These are phyloP conservation scores for Hydraecia micacea DNA, from an alignment of 2,888 invertebrate genomes.

Conservation along the genomic window DNA sequence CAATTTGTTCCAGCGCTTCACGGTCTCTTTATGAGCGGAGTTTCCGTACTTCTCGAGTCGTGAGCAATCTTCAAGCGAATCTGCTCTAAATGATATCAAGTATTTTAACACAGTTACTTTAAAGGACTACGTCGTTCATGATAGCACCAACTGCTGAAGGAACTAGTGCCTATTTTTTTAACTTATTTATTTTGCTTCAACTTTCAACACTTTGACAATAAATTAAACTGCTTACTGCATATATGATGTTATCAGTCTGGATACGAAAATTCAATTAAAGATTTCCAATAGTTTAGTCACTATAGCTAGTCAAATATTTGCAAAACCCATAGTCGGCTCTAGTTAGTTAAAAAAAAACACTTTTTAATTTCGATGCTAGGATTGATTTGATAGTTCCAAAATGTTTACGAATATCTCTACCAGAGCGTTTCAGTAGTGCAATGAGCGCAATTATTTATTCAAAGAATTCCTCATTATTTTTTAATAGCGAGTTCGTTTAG, in stretches of 20 bases:
- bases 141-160: neutral
- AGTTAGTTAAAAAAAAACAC: neutral
- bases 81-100: slow-evolving; percentile 16
- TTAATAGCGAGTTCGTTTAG: slow-evolving; percentile 5
- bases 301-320: neutral
- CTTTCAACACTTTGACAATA: neutral
- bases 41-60: slow-evolving; percentile 29
- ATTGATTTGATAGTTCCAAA: neutral
- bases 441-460: neutral
- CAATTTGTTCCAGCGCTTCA: slow-evolving; percentile 57
- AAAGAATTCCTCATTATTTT: slow-evolving; percentile 18
- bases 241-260: neutral
- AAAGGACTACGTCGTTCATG: neutral
- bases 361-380: neutral
- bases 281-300: neutral
- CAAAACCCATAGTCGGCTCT: neutral
- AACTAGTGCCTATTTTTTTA: neutral
- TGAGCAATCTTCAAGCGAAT: slow-evolving; percentile 29
- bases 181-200: neutral
- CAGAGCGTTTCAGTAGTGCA: neutral
- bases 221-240: neutral
- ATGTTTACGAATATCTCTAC: neutral
- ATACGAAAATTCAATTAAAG: neutral
- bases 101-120: slow-evolving; percentile 4
- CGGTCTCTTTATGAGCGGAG: slow-evolving; percentile 53